Evolutionary conservation across 2,888 invertebrate genomes (phyloP).

Genomic region (Epistrophe eligans): DNA sequence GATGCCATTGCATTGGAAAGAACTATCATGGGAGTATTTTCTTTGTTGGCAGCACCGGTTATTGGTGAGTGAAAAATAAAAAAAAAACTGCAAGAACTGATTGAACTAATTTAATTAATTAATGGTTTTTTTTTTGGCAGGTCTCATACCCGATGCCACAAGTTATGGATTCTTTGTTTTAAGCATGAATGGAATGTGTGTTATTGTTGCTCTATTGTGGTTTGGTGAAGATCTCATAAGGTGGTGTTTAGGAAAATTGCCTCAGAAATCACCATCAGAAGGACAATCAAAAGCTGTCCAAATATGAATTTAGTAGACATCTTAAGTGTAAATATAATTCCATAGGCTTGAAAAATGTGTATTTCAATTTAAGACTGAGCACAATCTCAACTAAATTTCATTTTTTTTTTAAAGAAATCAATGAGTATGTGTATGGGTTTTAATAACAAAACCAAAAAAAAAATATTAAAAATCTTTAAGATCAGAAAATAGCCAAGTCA

Average conservation of each 20-base stretch:
- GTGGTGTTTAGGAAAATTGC: background rate
- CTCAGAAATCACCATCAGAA: background rate
- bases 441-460: too few relatives aligned
- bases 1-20: slow-evolving; percentile 88
- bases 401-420: too few relatives aligned
- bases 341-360: background rate
- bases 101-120: background rate
- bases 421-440: too few relatives aligned
- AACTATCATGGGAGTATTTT: slow-evolving; percentile 86
- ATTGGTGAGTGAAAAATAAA: slow-evolving; percentile 12
- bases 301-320: background rate
- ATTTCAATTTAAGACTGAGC: slow-evolving; percentile 1
- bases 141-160: slow-evolving; percentile 79
- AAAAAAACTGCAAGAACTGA: too few relatives aligned
- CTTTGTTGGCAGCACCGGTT: slow-evolving; percentile 80
- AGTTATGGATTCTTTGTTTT: slow-evolving; percentile 77
- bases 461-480: too few relatives aligned
- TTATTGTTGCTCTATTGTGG: slow-evolving; percentile 13
- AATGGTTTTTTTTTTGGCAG: slow-evolving; percentile 73
- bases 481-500: too few relatives aligned
- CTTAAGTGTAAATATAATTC: too few relatives aligned
- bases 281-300: background rate
- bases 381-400: background rate
- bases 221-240: slow-evolving; percentile 16
- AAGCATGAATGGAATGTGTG: slow-evolving; percentile 34